Evolutionary conservation across 2,113 vertebrate species (phyloP).

Genomic region (Nerophis lumbriciformis): DNA sequence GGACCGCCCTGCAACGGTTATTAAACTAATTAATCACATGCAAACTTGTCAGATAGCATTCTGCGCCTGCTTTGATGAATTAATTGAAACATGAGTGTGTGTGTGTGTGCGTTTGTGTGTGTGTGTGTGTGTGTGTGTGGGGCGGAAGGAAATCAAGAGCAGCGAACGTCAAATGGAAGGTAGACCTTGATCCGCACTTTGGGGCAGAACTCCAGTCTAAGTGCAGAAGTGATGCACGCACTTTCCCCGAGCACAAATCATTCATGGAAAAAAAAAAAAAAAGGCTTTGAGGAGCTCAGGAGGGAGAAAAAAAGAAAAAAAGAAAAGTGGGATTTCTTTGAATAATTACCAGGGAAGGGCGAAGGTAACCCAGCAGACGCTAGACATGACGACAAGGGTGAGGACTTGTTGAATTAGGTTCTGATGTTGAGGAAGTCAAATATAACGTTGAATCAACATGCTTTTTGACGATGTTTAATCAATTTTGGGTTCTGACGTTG

Average conservation of each 20-base stretch:
- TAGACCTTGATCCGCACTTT: constrained; percentile 54
- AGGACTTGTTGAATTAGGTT: too few species aligned
- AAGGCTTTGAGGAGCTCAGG: constrained; percentile 40
- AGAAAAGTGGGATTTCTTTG: constrained; percentile 51
- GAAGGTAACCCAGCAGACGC: not conserved
- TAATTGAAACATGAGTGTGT: constrained; percentile 31
- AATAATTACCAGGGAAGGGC: constrained; percentile 52
- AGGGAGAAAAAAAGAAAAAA: too few species aligned
- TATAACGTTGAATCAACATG: too few species aligned
- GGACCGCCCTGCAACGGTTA: constrained; percentile 49
- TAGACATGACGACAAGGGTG: too few species aligned
- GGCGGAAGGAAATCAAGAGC: constrained; percentile 20
- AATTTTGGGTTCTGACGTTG: too few species aligned
- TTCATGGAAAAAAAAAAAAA: constrained; percentile 50
- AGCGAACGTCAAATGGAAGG: constrained; percentile 9
- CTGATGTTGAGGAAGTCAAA: too few species aligned
- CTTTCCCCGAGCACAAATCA: constrained; percentile 58
- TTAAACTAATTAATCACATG: constrained; percentile 71
- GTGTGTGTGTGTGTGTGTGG: not conserved
- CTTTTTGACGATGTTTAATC: too few species aligned
- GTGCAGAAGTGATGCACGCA: constrained; percentile 56
- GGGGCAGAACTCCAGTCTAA: constrained; percentile 40
- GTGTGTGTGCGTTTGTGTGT: constrained; percentile 3
- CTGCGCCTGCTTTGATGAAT: constrained; percentile 54
- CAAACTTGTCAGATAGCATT: constrained; percentile 58